Evolutionary conservation across 1,140 invertebrate species (phyloP).

Genomic region (Triops cancriformis): DNA sequence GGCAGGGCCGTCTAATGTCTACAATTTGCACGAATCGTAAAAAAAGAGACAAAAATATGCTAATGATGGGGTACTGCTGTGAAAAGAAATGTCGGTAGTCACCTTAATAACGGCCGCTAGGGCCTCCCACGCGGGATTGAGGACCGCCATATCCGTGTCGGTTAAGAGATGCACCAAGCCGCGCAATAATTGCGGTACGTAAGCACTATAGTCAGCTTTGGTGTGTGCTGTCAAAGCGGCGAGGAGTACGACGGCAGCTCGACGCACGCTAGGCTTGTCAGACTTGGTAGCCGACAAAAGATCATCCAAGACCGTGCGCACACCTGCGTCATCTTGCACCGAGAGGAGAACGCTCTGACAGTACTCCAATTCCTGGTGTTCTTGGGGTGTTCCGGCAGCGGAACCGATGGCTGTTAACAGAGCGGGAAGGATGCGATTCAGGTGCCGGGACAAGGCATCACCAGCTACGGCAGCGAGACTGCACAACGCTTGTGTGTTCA

Average conservation of each 20-base stretch:
- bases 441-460: slow-evolving; percentile 82
- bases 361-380: slow-evolving; percentile 48
- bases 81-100: slow-evolving; percentile 21
- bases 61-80: slow-evolving; percentile 17
- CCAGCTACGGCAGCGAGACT: slow-evolving; percentile 86
- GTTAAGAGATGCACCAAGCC: slow-evolving; percentile 79
- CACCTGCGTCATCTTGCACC: slow-evolving; percentile 74
- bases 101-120: slow-evolving; percentile 81
- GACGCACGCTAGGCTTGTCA: slow-evolving; percentile 48
- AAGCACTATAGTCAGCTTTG: slow-evolving; percentile 72
- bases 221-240: slow-evolving; percentile 83
- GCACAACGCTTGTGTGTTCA: slow-evolving; percentile 87
- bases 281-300: slow-evolving; percentile 69
- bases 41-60: slow-evolving; percentile 28
- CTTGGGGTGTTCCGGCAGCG: slow-evolving; percentile 55
- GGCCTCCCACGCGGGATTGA: slow-evolving; percentile 81
- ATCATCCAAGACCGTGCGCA: slow-evolving; percentile 80
- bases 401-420: slow-evolving; percentile 68
- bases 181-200: slow-evolving; percentile 77
- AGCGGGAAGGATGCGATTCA: slow-evolving; percentile 83
- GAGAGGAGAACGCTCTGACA: slow-evolving; percentile 88
- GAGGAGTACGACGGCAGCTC: slow-evolving; percentile 75
- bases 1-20: slow-evolving; percentile 68
- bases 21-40: slow-evolving; percentile 30
- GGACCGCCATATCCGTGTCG: slow-evolving; percentile 66